Evolutionary conservation across 2,888 invertebrate species (phyloP), one percentile per base, ranked within the genome.

Genomic region (Lucinisca nassula): DNA sequence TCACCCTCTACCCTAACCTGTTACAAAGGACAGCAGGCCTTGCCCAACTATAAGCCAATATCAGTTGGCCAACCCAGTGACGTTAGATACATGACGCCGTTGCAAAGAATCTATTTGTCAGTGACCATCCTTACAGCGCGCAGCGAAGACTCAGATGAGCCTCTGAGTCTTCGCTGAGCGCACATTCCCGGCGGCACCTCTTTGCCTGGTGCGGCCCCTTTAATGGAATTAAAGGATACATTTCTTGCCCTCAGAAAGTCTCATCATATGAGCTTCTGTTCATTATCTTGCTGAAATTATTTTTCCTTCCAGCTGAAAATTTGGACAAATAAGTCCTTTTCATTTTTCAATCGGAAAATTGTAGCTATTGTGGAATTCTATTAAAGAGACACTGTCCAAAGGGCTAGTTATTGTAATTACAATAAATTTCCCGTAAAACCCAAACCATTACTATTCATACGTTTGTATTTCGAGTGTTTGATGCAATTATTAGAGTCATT

Each of bases 371-470:
- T 38, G 14, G 45, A 74, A 77, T 55, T 77, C 17, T 38, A 55
- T 77, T 77, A 77, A 55, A 38, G 38, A 58, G 58, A 77, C n/a
- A 77, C 38, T 51, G 27, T 38, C 77, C 58, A 55, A 61, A 58
- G 55, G 77, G 37, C 40, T 38, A 58, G 55, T 77, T 77, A 38
- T 51, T 35, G 70, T 32, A 40, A 79, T 58, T 79, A 58, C 45
- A 27, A 32, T 30, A 67, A 79, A 79, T 70, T 79, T 79, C 49
- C 45, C 35, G 67, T 79, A 79, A 79, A 79, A 38, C 38, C 37
- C 67, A 67, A 79, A 72, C 67, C 55, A 70, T 79, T 79, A 72
- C 40, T 79, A 79, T 79, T 79, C 79, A 79, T 79, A 79, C 79
- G 70, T 79, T 79, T 72, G 72, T 72, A 79, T 70, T 70, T 45